These are phyloP conservation scores for Formica selysi DNA, from an alignment of 1,140 invertebrate species.

Conservation along the genomic window DNA sequence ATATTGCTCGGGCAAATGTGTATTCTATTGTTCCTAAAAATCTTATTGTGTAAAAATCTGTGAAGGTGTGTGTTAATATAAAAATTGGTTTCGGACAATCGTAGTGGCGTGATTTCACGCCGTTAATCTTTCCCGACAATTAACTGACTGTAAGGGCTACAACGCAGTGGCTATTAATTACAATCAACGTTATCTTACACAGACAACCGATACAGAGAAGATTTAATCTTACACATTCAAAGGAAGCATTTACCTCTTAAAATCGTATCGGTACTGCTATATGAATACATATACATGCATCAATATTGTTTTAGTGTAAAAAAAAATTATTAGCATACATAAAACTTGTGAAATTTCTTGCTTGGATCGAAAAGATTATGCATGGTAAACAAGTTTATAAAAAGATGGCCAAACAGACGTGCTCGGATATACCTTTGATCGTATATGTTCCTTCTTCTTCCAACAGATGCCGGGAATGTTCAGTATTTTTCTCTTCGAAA, in stretches of 20 bases:
- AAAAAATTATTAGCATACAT: slow-evolving; percentile 35
- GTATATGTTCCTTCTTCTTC: slow-evolving; percentile 19
- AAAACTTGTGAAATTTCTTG: not conserved
- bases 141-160: slow-evolving; percentile 76
- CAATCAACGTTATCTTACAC: slow-evolving; percentile 82
- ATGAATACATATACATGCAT: not conserved
- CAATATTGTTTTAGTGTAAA: not conserved
- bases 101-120: slow-evolving; percentile 79
- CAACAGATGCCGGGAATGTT: slow-evolving; percentile 64
- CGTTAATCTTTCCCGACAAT: slow-evolving; percentile 83
- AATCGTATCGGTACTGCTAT: slow-evolving; percentile 47
- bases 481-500: slow-evolving; percentile 45
- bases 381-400: slow-evolving; percentile 29
- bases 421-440: not conserved
- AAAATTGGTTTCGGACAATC: slow-evolving; percentile 69
- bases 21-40: slow-evolving; percentile 1
- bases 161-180: slow-evolving; percentile 84
- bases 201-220: slow-evolving; percentile 70
- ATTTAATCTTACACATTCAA: slow-evolving; percentile 72
- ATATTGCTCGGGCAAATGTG: not conserved
- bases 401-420: not conserved
- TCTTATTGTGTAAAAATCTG: slow-evolving; percentile 1
- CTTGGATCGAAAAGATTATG: not conserved
- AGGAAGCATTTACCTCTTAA: slow-evolving; percentile 68
- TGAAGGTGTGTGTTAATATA: slow-evolving; percentile 35